These are phyloP conservation scores for Gobius niger DNA, from an alignment of 2,113 vertebrate species.

Conservation along the genomic window DNA sequence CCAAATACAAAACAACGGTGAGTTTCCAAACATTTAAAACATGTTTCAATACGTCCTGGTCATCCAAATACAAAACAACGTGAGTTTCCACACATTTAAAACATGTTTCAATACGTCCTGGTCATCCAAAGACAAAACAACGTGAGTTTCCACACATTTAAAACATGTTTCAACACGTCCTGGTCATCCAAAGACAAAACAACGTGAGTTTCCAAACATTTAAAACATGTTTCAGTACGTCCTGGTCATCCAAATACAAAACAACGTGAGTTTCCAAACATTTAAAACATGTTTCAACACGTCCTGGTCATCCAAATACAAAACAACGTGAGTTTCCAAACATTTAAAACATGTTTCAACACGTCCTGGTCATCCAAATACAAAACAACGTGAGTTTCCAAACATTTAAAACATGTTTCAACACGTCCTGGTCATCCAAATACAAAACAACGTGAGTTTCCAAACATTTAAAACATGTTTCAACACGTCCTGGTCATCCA, in stretches of 20 bases:
- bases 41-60: background rate
- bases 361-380: no score
- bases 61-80: background rate
- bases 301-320: no score
- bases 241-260: no score
- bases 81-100: background rate
- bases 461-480: background rate
- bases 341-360: background rate
- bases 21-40: background rate
- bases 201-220: background rate
- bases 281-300: background rate
- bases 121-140: background rate
- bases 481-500: slow-evolving; percentile 22
- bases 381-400: background rate
- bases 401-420: background rate
- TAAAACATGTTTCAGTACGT: background rate
- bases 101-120: background rate
- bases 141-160: background rate
- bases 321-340: background rate
- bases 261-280: background rate
- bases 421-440: no score
- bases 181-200: background rate
- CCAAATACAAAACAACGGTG: background rate
- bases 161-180: background rate
- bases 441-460: background rate